Conservation (phyloP, 2,888 invertebrate species). For the Julus scanicus region DNA sequence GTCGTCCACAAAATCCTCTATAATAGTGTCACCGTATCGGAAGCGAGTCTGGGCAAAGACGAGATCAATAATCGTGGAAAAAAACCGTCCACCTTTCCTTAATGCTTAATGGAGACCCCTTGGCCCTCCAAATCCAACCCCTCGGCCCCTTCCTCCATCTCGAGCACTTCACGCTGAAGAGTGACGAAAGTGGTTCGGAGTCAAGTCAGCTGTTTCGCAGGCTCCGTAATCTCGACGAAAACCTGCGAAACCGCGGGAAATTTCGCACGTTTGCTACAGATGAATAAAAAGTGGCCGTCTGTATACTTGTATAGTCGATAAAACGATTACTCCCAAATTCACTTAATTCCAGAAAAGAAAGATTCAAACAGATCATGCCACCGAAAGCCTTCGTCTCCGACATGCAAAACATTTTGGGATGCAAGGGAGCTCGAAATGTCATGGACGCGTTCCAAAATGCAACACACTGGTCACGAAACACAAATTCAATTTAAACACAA, state of each 20-base stretch:
- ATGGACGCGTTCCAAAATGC: too few relatives aligned
- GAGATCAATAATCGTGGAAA: not conserved
- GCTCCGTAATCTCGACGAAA: slow-evolving; percentile 26
- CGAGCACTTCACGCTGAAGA: slow-evolving; percentile 40
- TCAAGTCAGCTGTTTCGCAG: slow-evolving; percentile 30
- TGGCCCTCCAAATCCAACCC: not conserved
- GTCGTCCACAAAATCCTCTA: slow-evolving; percentile 19
- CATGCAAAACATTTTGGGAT: not conserved
- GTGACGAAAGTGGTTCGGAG: slow-evolving; percentile 43
- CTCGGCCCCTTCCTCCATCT: not conserved
- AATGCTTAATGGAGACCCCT: not conserved
- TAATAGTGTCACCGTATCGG: slow-evolving; percentile 7
- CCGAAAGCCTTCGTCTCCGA: not conserved
- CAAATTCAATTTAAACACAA: too few relatives aligned
- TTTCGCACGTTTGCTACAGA: slow-evolving; percentile 26
- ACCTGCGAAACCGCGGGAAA: slow-evolving; percentile 11
- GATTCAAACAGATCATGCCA: not conserved
- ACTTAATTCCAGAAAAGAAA: not conserved
- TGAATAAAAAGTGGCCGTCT: not conserved
- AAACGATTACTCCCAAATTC: not conserved
- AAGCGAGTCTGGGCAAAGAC: not conserved
- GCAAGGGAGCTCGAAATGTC: not conserved
- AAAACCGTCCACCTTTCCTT: not conserved
- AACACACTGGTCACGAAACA: too few relatives aligned
- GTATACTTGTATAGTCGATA: not conserved